Base-by-base conservation (phyloP, 2,888 invertebrate species). In the Thysanoteuthis rhombus region DNA sequence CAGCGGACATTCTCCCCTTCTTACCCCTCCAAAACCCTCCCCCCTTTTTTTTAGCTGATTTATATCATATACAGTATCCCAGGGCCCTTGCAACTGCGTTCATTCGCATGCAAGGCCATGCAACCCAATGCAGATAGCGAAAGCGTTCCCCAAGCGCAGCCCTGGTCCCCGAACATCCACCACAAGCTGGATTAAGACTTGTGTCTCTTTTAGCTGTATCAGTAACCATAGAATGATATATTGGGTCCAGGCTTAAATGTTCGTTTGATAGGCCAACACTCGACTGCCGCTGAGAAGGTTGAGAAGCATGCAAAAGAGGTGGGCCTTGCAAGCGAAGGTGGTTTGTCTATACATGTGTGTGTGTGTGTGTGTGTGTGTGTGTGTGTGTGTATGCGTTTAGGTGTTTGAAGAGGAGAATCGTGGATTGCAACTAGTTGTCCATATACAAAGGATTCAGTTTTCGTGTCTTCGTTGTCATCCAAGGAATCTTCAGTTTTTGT, bases 51-150 rank as follows among this genome's bases (percentile, higher is more conserved):
- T 75, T n/a, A 36, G n/a, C 36, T 75, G 75, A 75, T 75, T 75
- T 75, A 75, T 75, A 75, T 75, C 75, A n/a, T 75, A 75, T n/a
- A 36, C 75, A 36, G 75, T n/a, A 52, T 52, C 52, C 52, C 52
- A 25, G 52, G 52, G 12, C 75, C 75, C n/a, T n/a, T 75, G 75
- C 75, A 75, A n/a, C n/a, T 75, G 75, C n/a, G 75, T 75, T 75
- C 75, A 75, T 75, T 75, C n/a, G 75, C 75, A 75, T 75, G n/a
- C 75, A 75, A 75, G 75, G n/a, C n/a, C 75, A 75, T 75, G 75
- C 75, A 75, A n/a, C 75, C n/a, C 75, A 16, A n/a, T 75, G 75
- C 75, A 75, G 75, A 75, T 75, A 75, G n/a, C n/a, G 16, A 75
- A 75, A 75, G 16, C 75, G 75, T 8, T 36, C 75, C n/a, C 75